Conservation (phyloP, 2,113 vertebrate genomes). For the Caloenas nicobarica region DNA sequence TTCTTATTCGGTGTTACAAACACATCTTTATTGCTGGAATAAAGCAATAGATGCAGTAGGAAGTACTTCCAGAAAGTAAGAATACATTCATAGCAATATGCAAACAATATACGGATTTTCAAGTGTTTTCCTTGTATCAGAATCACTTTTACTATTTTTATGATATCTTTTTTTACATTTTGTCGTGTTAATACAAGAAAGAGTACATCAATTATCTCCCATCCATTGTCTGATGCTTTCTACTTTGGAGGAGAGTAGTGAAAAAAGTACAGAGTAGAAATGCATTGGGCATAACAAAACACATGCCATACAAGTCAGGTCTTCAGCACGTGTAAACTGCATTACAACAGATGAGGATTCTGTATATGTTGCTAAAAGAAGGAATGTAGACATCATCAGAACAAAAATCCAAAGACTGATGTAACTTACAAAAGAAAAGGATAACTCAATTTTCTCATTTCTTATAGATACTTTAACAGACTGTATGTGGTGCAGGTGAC, state of each 20-base stretch:
- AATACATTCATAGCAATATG: not conserved
- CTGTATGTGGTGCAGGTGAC: accelerated
- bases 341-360: not conserved
- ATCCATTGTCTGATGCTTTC: not conserved
- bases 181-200: not conserved
- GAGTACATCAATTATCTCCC: not conserved
- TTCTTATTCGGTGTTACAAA: not conserved
- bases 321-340: not conserved
- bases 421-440: not conserved
- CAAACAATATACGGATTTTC: not conserved
- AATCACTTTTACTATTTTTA: not conserved
- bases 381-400: not conserved
- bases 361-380: not conserved
- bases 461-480: not conserved
- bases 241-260: not conserved
- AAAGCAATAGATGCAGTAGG: not conserved
- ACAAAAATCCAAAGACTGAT: not conserved
- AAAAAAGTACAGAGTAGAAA: not conserved
- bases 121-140: not conserved
- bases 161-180: not conserved
- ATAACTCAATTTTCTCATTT: not conserved
- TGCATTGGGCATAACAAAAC: not conserved
- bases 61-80: not conserved
- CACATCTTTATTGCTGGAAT: not conserved
- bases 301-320: accelerated